Conservation (phyloP, 2,113 vertebrate genomes). For the Drymodes brunneopygia region DNA sequence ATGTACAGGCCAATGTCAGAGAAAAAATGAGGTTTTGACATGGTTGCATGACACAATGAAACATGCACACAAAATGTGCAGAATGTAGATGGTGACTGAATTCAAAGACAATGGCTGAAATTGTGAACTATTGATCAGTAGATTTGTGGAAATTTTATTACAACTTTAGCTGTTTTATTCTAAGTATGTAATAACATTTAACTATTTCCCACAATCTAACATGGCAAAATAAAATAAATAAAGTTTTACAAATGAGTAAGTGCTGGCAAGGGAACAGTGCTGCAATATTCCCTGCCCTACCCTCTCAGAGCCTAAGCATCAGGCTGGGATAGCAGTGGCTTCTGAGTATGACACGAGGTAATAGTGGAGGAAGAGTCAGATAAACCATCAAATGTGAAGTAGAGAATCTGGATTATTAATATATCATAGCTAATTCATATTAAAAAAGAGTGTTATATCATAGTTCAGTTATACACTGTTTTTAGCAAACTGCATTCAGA, state of each 20-base stretch:
- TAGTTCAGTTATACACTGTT: neutral
- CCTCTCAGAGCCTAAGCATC: neutral
- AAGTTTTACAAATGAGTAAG: neutral
- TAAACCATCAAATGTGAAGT: neutral
- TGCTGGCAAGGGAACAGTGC: neutral
- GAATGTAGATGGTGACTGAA: neutral
- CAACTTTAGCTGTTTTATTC: neutral
- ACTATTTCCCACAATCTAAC: neutral
- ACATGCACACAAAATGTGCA: no score
- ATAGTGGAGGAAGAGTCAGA: neutral
- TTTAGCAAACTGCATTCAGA: neutral
- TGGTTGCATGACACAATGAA: neutral
- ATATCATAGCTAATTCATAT: neutral
- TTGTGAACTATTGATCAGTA: neutral
- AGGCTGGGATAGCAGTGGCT: neutral
- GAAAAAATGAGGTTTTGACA: neutral
- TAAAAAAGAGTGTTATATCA: neutral
- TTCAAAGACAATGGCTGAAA: neutral
- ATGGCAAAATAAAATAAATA: neutral
- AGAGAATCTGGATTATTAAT: neutral
- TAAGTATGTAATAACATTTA: neutral
- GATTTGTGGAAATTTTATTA: neutral
- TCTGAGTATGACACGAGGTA: neutral
- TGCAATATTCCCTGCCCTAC: neutral
- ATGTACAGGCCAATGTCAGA: neutral